A percentile compares a stretch with the other conserved stretches of the same genome.
These are phyloP conservation scores for Galbula dea DNA, from an alignment of 2,113 vertebrate genomes.

Conservation along the genomic window DNA sequence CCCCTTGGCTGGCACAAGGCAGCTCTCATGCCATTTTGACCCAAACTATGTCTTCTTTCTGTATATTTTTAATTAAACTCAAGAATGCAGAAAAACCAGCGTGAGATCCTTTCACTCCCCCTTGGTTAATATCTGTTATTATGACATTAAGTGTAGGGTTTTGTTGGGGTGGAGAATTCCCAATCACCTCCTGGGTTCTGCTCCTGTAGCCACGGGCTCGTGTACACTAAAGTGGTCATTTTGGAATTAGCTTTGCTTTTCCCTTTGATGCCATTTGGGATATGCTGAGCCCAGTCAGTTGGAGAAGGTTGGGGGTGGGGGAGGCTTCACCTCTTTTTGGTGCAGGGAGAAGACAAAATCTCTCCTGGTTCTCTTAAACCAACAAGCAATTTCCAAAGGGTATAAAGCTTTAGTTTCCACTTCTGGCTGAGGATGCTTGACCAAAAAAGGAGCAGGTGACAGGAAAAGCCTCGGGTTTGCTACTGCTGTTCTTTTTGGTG, in stretches of 20 bases:
- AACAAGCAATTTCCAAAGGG: conserved; percentile 59
- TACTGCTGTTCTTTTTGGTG: background rate
- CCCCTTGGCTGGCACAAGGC: conserved; percentile 84
- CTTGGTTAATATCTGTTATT: conserved; percentile 68
- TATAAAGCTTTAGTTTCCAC: conserved; percentile 52
- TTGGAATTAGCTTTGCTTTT: conserved; percentile 57
- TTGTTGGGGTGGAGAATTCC: conserved; percentile 38
- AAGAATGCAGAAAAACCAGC: conserved; percentile 80
- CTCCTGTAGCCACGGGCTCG: conserved; percentile 60
- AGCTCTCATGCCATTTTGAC: conserved; percentile 84
- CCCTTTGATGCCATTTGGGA: conserved; percentile 67
- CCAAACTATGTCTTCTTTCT: conserved; percentile 71
- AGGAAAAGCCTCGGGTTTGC: background rate
- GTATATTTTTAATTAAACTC: conserved; percentile 72
- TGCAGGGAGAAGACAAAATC: conserved; percentile 42
- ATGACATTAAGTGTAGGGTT: conserved; percentile 65
- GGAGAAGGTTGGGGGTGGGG: conserved; percentile 68
- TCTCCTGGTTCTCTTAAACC: conserved; percentile 32
- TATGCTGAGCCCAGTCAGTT: conserved; percentile 47
- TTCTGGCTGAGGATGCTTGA: conserved; percentile 45
- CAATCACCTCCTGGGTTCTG: conserved; percentile 57
- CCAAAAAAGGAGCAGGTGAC: conserved; percentile 60
- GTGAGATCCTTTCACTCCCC: conserved; percentile 61
- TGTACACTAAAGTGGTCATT: conserved; percentile 59
- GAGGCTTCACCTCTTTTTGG: conserved; percentile 64